Evolutionary conservation across 2,888 invertebrate genomes (phyloP).

Genomic region (Morpho achilles): DNA sequence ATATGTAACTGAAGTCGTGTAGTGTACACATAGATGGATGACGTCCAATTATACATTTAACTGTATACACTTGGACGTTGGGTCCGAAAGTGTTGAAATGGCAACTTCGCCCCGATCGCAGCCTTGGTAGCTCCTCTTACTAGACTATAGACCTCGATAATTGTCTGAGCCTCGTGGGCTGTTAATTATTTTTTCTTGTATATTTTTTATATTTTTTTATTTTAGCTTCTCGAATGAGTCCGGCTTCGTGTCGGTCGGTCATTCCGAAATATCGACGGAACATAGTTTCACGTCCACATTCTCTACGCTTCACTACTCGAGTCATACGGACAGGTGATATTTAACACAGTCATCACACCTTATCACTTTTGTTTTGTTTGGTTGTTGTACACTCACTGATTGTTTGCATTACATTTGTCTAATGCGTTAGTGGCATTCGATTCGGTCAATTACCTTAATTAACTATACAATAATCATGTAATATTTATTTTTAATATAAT

Average conservation of each 20-base stretch:
- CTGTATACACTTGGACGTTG: too few species aligned
- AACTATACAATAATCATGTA: too few species aligned
- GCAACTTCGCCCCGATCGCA: too few species aligned
- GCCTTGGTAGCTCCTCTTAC: too few species aligned
- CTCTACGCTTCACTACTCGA: slow-evolving; percentile 68
- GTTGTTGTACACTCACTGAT: slow-evolving; percentile 30
- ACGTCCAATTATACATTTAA: too few species aligned
- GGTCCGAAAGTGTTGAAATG: too few species aligned
- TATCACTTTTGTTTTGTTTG: slow-evolving; percentile 15
- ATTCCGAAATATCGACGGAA: slow-evolving; percentile 66
- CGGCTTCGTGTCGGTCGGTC: slow-evolving; percentile 74
- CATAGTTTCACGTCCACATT: slow-evolving; percentile 69
- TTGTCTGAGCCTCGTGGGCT: too few species aligned
- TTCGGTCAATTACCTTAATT: slow-evolving; percentile 1
- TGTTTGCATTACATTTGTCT: slow-evolving; percentile 16
- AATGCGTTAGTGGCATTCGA: slow-evolving; percentile 8
- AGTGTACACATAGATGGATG: too few species aligned
- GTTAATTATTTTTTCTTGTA: too few species aligned
- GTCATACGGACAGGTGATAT: slow-evolving; percentile 66
- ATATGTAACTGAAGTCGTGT: too few species aligned
- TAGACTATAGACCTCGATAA: too few species aligned
- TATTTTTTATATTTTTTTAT: slow-evolving; percentile 25
- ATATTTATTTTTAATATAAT: too few species aligned
- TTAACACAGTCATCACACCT: slow-evolving; percentile 5
- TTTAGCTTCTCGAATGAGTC: slow-evolving; percentile 75